These are phyloP conservation scores for Catalaphyllia jardinei DNA, from an alignment of 64 coral and sea anemone species.

Conservation along the genomic window DNA sequence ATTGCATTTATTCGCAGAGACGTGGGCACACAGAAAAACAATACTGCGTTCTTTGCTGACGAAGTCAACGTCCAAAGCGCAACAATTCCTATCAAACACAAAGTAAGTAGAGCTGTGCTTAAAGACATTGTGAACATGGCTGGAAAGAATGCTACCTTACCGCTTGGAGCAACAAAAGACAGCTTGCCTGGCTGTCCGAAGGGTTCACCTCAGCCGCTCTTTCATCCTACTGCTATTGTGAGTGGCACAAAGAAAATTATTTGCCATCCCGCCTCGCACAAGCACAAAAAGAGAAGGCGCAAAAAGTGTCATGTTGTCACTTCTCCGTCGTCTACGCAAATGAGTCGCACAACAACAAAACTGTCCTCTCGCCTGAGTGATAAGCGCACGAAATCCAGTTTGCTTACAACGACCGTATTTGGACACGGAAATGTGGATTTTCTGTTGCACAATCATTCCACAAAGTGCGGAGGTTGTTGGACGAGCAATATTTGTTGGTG, in stretches of 20 bases:
- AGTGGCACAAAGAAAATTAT: constrained; percentile 6
- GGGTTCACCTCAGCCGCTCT: constrained; percentile 14
- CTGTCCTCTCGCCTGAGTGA: not conserved
- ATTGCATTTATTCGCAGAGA: constrained; percentile 63
- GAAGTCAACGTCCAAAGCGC: constrained; percentile 75
- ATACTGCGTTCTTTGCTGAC: constrained; percentile 52
- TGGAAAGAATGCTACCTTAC: constrained; percentile 58
- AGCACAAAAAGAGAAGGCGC: constrained; percentile 37
- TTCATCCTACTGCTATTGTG: not conserved
- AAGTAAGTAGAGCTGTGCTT: constrained; percentile 52
- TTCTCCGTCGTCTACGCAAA: not conserved
- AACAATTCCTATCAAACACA: constrained; percentile 60
- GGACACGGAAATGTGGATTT: not conserved
- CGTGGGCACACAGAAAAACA: not conserved
- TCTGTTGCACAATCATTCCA: not conserved
- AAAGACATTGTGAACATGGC: constrained; percentile 64
- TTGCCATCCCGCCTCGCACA: constrained; percentile 11
- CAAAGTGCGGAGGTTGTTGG: constrained; percentile 1
- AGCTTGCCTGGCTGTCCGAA: constrained; percentile 40
- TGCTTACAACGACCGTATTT: not conserved
- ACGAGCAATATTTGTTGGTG: constrained; percentile 32
- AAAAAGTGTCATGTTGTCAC: constrained; percentile 18
- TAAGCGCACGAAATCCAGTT: not conserved
- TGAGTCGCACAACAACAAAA: not conserved
- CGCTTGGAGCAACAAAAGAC: constrained; percentile 50